Base-by-base conservation (phyloP, 2,113 vertebrate genomes). In the Oostethus manadensis region DNA sequence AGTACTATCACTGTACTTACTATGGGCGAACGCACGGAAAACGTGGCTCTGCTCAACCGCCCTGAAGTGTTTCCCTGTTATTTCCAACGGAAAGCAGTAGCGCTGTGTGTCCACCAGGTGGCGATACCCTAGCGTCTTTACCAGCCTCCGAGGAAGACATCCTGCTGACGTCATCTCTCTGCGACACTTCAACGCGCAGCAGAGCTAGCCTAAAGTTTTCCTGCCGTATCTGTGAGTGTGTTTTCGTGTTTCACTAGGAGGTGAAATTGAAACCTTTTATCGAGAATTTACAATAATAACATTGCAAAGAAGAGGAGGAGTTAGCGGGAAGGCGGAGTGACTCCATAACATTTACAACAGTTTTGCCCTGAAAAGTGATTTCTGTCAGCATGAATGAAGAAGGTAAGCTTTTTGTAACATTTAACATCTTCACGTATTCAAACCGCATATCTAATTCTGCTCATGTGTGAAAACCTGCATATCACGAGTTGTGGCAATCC, bases 351-450 rank as follows among this genome's bases (percentile, higher is more conserved):
- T 6, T n/a, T 9, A 16, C 15, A 55, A 21, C 7, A 8, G 18
- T 42, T 14, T 13, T 14, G 38, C 38, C 33, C 35, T 10, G 18
- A 55, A 2, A 55, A 38, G n/a, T 14, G 16, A 20, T 13, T n/a
- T 10, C 9, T 20, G 10, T 3, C 46, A 76, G 29, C 8, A 90
- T 90, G 89, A 80, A 88, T 22, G 76, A 87, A 80, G 77, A 72
- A 83, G 89, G 89, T 88, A 47, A 47, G 42, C n/a, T n/a, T n/a
- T n/a, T n/a, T n/a, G n/a, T n/a, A n/a, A n/a, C n/a, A 15, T 0
- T 0, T 8, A 4, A 0, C 8, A 3, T 33, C 16, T 2, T 4
- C 0, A 8, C 3, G 1, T 35, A 17, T 45, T 29, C 29, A 29
- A 33, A n/a, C 15, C 5, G 3, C 21, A 16, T 8, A 5, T 13